These are phyloP conservation scores for Trichonephila clavipes DNA, from an alignment of 1,140 invertebrate species.

Conservation along the genomic window DNA sequence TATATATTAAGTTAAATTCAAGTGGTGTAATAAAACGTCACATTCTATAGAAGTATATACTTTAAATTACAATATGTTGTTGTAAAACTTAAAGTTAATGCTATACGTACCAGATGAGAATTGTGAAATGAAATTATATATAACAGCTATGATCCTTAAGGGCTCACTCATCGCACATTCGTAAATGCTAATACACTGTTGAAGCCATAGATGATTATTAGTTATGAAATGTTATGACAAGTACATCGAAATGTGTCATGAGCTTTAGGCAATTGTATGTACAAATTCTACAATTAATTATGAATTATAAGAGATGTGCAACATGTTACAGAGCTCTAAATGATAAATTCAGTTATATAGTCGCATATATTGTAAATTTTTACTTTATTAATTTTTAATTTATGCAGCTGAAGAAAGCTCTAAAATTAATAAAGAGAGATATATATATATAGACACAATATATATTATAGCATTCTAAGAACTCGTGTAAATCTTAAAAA, in stretches of 20 bases:
- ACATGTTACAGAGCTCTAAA: neutral
- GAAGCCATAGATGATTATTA: neutral
- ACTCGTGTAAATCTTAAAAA: no score
- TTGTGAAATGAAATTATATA: neutral
- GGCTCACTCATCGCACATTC: neutral
- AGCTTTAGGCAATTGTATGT: slow-evolving; percentile 5
- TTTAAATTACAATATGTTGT: no score
- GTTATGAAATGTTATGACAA: slow-evolving; percentile 33
- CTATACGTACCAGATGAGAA: neutral
- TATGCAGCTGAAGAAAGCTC: no score
- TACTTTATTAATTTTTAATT: no score
- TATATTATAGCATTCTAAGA: no score
- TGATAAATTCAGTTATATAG: no score
- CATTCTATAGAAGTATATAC: no score
- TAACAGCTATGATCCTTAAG: slow-evolving; percentile 2
- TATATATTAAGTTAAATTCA: no score
- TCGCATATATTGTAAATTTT: no score
- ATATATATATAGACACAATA: no score
- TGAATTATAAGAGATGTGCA: neutral
- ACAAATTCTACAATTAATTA: slow-evolving; percentile 21
- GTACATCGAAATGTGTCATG: neutral
- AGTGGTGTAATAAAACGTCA: no score
- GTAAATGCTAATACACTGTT: neutral
- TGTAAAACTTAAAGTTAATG: neutral
- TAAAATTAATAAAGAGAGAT: no score